Conservation (phyloP, 2,797 vertebrate species). For the Balearica regulorum region DNA sequence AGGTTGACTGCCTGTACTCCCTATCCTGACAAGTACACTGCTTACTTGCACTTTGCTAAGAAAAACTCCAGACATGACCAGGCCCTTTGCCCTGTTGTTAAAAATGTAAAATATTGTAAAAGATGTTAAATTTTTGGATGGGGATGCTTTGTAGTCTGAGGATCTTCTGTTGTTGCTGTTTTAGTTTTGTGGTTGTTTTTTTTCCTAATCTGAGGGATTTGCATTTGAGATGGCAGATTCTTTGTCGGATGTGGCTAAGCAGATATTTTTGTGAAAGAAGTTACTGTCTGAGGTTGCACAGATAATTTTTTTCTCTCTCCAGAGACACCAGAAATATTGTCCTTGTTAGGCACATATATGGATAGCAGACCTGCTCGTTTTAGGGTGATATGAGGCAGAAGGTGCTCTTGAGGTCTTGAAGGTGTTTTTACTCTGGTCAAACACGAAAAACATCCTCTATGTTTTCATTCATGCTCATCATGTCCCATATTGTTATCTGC, state of each 20-base stretch:
- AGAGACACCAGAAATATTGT: not conserved
- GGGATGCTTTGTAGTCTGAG: too few relatives aligned
- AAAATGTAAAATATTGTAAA: too few relatives aligned
- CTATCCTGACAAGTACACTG: not conserved
- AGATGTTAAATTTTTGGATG: too few relatives aligned
- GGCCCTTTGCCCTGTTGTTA: not conserved
- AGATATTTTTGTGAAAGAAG: too few relatives aligned
- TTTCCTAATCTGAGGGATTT: too few relatives aligned
- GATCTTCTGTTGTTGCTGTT: too few relatives aligned
- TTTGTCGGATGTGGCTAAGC: too few relatives aligned
- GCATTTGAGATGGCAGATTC: too few relatives aligned
- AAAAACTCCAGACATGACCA: not conserved
- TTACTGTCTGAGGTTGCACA: too few relatives aligned
- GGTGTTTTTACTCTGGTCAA: not conserved
- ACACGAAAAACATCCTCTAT: not conserved
- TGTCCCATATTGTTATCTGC: not conserved
- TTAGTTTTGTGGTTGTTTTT: too few relatives aligned
- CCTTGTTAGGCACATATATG: not conserved
- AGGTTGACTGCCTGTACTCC: not conserved
- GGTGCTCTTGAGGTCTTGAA: not conserved
- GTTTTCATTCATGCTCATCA: not conserved
- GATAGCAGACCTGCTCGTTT: not conserved
- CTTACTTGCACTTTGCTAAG: not conserved
- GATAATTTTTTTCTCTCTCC: too few relatives aligned
- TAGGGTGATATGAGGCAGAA: not conserved